Base-by-base conservation (phyloP, 2,113 vertebrate species). In the Sardina pilchardus region DNA sequence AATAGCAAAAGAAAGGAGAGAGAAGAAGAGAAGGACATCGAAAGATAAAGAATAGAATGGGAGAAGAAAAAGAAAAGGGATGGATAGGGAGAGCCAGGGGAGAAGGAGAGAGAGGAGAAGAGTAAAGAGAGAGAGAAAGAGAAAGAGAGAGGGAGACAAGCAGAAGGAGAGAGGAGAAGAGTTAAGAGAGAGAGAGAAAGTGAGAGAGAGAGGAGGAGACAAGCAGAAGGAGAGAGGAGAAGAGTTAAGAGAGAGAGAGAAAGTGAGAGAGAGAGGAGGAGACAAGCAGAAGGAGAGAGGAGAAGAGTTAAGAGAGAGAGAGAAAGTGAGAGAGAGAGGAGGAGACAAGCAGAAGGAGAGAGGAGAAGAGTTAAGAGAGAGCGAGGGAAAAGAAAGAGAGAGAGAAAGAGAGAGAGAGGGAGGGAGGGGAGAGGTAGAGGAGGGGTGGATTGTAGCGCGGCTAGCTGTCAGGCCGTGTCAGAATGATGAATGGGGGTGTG, bases 401-500 rank as follows among this genome's bases (percentile, higher is more conserved):
- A 83, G 86, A 84, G 84, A 53, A 0, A 1, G 44, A 21, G 19
- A 36, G 89, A 87, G 83, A 88, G 85, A 88, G 86, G 87, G 89
- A 87, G 86, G 75, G 81, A 86, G 85, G 43, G 44, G 36, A 43
- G 50, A 47, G 82, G 81, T 42, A 85, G 82, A 81, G 81, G 56
- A 44, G 86, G 89, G 45, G 59, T 44, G 83, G 86, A n/a, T 0
- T 87, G 87, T 81, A 86, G 88, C 88, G 91, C 50, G 86, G 43
- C 1, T 82, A 86, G 63, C 87, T 90, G 90, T 92, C 93, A 93
- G 89, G 89, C 88, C 91, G 86, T 91, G 89, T 91, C 93, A 92
- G 88, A 82, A 92, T 92, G 92, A 94, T 86, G 91, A 92, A 93
- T 88, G 92, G 91, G 92, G 89, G 91, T 90, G 91, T 90, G 87